phyloP scores from a whole-genome alignment of 1,140 invertebrate genomes.

The Ditylenchus dipsaci region DNA sequence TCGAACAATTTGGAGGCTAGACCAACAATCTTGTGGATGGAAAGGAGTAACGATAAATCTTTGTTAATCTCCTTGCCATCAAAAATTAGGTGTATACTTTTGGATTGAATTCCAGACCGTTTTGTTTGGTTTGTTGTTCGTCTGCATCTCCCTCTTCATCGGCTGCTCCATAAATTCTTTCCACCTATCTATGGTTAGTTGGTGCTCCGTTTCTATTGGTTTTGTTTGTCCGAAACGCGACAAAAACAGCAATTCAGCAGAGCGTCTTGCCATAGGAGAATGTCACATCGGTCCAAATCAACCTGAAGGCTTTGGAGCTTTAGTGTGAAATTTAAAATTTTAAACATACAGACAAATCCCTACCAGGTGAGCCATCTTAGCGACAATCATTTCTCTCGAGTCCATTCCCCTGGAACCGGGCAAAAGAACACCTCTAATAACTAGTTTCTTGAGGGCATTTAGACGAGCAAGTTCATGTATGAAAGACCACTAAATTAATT shows the following conservation, averaged over 20 bases:
- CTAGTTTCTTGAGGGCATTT: slow-evolving; percentile 31
- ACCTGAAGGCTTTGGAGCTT: slow-evolving; percentile 5
- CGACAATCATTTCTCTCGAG: slow-evolving; percentile 36
- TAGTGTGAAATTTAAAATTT: slow-evolving; percentile 3
- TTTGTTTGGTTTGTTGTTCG: neutral
- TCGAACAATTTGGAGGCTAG: slow-evolving; percentile 19
- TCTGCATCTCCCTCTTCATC: neutral
- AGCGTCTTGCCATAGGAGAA: slow-evolving; percentile 23
- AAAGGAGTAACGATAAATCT: slow-evolving; percentile 14
- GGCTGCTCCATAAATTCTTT: slow-evolving; percentile 10
- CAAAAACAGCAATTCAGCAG: slow-evolving; percentile 31
- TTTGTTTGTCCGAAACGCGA: slow-evolving; percentile 11
- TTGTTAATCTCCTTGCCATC: neutral
- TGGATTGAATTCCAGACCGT: slow-evolving; percentile 10
- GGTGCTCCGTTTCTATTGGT: slow-evolving; percentile 3
- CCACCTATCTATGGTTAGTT: slow-evolving; percentile 6
- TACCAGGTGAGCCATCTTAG: slow-evolving; percentile 32
- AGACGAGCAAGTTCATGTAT: slow-evolving; percentile 33
- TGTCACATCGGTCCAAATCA: slow-evolving; percentile 32
- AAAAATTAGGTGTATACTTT: slow-evolving; percentile 7
- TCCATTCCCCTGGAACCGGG: slow-evolving; percentile 33
- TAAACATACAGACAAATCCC: neutral
- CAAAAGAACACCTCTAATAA: slow-evolving; percentile 18
- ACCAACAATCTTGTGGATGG: slow-evolving; percentile 30
- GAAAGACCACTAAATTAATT: slow-evolving; percentile 34